Percentiles rank a stretch among this genome's conserved stretches.
Conservation (phyloP, 2,797 vertebrate species). For the Danio jaintianensis region DNA sequence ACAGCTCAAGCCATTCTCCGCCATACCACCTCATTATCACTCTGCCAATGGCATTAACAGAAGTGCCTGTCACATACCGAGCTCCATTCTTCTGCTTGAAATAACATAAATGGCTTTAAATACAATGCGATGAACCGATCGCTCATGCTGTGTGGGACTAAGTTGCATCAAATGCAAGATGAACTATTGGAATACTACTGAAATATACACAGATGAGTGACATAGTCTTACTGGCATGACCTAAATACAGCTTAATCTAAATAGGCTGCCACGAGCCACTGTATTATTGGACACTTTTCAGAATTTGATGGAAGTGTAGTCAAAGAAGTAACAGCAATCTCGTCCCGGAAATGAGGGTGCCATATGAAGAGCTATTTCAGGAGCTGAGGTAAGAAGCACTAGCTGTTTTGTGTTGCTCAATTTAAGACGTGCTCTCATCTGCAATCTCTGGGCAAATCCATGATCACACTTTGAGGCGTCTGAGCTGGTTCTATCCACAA, state of each 20-base stretch:
- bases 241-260: not conserved
- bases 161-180: not conserved
- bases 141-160: not conserved
- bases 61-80: conserved; percentile 10
- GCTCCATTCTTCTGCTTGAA: not conserved
- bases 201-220: not conserved
- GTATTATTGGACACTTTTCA: not conserved
- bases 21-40: conserved; percentile 27
- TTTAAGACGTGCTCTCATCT: conserved; percentile 5
- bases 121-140: not conserved
- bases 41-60: conserved; percentile 32
- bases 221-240: conserved; percentile 13
- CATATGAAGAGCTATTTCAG: not conserved
- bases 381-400: conserved; percentile 8
- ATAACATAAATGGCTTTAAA: not conserved
- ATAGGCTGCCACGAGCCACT: not conserved
- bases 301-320: not conserved
- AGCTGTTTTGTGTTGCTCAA: not conserved
- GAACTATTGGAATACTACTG: too few species aligned
- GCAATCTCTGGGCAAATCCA: conserved; percentile 25
- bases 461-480: conserved; percentile 16
- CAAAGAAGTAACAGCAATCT: conserved; percentile 6
- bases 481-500: not conserved
- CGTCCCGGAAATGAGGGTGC: not conserved
- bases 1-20: conserved; percentile 3